Conservation (phyloP, 2,113 vertebrate species). For the Gnathonemus echidnorhynchus region DNA sequence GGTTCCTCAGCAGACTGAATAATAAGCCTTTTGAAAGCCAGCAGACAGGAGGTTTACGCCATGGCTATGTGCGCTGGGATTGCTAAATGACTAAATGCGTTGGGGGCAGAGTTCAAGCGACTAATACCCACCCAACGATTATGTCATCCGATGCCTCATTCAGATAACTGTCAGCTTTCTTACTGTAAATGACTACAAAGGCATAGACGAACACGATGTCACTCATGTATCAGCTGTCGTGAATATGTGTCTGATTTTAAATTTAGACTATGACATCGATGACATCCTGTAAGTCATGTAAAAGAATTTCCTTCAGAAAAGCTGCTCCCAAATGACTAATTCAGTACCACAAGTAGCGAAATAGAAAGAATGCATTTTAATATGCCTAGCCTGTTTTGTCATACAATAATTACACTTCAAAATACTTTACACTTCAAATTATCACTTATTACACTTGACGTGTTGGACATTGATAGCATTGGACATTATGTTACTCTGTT, state of each 20-base stretch:
- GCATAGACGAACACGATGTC: background rate
- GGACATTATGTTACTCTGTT: background rate
- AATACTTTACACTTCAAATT: slow-evolving; percentile 2
- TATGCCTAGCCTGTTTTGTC: background rate
- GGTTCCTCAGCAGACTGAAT: background rate
- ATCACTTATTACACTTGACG: background rate
- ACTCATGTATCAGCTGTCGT: background rate
- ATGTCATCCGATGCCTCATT: background rate
- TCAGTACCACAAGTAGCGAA: background rate
- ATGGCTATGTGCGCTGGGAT: background rate
- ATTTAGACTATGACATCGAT: background rate
- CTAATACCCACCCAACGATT: background rate
- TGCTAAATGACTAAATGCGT: background rate
- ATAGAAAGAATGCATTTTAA: background rate
- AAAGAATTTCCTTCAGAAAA: slow-evolving; percentile 5
- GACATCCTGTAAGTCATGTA: background rate
- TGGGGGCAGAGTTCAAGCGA: background rate
- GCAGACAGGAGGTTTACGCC: background rate
- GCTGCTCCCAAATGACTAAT: background rate
- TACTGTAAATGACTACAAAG: background rate
- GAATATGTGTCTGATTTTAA: background rate
- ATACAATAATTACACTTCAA: background rate
- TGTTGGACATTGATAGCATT: background rate
- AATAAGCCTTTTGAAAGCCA: background rate
- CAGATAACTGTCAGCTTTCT: slow-evolving; percentile 1